These are phyloP conservation scores for Tolmerus cingulatus DNA, from an alignment of 2,888 invertebrate species.

Conservation along the genomic window DNA sequence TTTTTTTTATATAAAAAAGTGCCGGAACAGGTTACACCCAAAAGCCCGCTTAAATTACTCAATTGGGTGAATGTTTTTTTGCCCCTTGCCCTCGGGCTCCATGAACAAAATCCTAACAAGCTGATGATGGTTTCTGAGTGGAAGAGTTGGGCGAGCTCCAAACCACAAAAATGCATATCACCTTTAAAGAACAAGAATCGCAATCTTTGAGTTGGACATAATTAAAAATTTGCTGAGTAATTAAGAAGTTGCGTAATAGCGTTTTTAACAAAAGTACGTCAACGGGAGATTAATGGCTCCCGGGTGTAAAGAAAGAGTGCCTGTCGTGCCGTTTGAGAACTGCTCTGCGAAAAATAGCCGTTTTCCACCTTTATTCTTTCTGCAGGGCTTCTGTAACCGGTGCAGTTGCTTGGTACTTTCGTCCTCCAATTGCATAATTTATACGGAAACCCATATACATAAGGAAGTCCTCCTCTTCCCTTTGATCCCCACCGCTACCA, in stretches of 20 bases:
- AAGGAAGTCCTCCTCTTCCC: neutral
- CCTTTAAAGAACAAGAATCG: neutral
- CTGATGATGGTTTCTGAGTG: neutral
- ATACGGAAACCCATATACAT: neutral
- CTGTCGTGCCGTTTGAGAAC: neutral
- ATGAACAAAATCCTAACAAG: neutral
- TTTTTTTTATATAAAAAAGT: neutral
- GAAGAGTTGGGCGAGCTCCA: neutral
- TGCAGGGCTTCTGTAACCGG: neutral
- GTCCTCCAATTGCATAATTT: neutral
- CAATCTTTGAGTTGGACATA: neutral
- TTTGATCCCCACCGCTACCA: neutral
- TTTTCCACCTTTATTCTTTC: neutral
- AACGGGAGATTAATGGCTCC: neutral
- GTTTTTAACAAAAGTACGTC: neutral
- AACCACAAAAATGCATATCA: neutral
- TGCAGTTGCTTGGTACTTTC: neutral
- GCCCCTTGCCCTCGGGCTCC: neutral
- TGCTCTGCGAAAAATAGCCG: neutral
- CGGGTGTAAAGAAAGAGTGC: neutral
- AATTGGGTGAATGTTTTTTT: neutral
- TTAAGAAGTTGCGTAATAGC: conserved; percentile 2
- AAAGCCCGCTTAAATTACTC: neutral
- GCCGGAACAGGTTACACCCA: neutral
- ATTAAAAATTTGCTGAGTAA: conserved; percentile 26